These are phyloP conservation scores for Callithrix jacchus DNA, from an alignment of 2,113 vertebrate genomes.

Conservation along the genomic window DNA sequence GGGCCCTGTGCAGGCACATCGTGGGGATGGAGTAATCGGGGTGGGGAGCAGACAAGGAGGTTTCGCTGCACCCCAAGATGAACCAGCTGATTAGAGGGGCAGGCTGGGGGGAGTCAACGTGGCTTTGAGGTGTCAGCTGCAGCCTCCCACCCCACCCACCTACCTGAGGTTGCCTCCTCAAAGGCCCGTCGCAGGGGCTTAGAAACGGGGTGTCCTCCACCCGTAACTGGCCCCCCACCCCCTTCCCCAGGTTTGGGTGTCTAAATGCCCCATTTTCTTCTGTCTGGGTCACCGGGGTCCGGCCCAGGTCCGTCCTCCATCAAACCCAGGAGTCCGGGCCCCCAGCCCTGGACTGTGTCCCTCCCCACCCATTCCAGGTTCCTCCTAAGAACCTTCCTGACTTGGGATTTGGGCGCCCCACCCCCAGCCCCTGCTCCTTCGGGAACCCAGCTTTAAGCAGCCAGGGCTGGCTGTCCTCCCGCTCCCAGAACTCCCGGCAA, in stretches of 20 bases:
- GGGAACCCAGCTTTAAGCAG: neutral
- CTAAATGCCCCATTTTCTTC: neutral
- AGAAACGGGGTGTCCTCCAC: neutral
- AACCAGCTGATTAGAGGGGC: slow-evolving; percentile 66
- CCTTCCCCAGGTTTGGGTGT: neutral
- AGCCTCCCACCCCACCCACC: neutral
- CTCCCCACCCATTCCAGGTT: neutral
- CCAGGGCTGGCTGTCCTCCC: neutral
- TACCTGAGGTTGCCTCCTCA: neutral
- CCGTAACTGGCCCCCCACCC: neutral
- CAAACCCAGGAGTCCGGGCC: neutral
- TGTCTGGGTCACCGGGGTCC: neutral
- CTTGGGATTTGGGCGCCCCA: slow-evolving; percentile 36
- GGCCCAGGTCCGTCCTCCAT: neutral
- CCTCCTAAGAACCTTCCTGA: neutral
- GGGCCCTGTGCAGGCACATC: neutral
- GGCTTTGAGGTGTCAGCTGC: neutral
- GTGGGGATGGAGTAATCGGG: slow-evolving; percentile 44
- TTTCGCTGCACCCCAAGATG: slow-evolving; percentile 60
- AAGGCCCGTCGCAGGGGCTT: accelerated
- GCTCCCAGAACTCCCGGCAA: slow-evolving; percentile 8
- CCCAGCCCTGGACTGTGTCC: neutral
- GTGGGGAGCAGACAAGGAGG: neutral
- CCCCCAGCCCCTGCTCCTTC: neutral
- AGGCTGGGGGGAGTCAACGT: neutral